Conservation (phyloP, 2,113 vertebrate genomes). For the Cynopterus brachyotis region DNA sequence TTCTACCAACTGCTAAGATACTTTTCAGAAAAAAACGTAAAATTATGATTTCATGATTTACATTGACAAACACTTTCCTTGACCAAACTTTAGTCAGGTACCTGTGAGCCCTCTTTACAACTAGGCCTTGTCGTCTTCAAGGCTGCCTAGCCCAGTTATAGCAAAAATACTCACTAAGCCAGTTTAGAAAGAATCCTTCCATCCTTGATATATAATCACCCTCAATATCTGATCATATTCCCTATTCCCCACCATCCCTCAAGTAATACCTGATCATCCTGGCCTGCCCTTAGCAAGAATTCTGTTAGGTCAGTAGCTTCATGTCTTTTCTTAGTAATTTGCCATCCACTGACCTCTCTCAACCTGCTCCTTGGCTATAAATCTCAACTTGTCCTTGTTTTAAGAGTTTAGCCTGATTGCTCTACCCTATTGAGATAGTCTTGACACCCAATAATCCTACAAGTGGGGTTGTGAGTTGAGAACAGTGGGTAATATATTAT, state of each 20-base stretch:
- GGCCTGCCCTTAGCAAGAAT: neutral
- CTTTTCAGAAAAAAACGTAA: neutral
- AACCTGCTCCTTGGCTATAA: neutral
- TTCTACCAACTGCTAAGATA: neutral
- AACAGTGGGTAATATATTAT: too few relatives aligned
- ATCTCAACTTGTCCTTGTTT: neutral
- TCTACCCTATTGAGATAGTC: neutral
- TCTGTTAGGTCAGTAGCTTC: neutral
- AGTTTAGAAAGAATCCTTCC: neutral
- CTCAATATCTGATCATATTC: neutral
- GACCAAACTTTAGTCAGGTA: neutral
- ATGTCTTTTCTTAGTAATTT: neutral
- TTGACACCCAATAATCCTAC: neutral
- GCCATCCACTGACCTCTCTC: neutral
- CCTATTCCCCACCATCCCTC: neutral
- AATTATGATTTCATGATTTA: neutral
- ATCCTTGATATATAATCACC: neutral
- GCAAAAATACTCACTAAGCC: neutral
- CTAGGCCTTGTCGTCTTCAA: neutral
- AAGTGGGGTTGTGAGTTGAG: too few relatives aligned
- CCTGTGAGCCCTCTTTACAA: neutral
- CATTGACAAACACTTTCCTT: neutral
- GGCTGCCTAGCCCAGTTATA: neutral
- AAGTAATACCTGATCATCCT: neutral
- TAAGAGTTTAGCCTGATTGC: neutral